Base-by-base conservation (phyloP, 2,888 invertebrate species). In the Diplazon laetatorius region DNA sequence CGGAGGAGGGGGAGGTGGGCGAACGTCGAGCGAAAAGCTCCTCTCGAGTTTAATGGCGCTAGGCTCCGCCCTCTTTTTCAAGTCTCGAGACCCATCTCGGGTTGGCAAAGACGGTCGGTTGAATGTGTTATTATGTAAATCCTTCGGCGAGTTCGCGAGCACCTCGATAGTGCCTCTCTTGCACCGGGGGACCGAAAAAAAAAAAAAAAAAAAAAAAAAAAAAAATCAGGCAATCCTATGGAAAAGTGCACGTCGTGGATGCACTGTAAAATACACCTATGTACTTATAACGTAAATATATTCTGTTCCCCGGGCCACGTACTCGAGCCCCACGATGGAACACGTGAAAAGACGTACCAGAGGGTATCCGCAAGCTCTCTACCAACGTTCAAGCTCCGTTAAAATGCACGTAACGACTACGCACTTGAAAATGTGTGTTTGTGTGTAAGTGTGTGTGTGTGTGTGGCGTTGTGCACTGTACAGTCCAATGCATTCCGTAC, bases 61-160 rank as follows among this genome's bases (percentile, higher is more conserved):
- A 18, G 50, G 10, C 60, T 39, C 25, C 44, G 9, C 55, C 44
- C 20, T 35, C 20, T 35, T 50, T 65, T 14, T 16, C 14, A 12
- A 72, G 66, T 73, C 77, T 59, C 63, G 73, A 48, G 50, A 69
- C 63, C 74, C 74, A 74, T 74, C 74, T 30, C 60, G 70, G 75
- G 74, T 78, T n/a, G 70, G 74, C 62, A 63, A 69, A 74, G 68
- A 48, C 62, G 57, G 73, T 69, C 57, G 60, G 70, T 71, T 48
- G 60, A 71, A 55, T 55, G 48, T 69, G 73, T 74, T 78, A 78
- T 78, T 71, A 74, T 78, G 78, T 57, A 78, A 78, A 78, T 78
- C 60, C 25, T 71, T 52, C 5, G 39, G 63, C 12, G 70, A 71
- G 60, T 60, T 71, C 60, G 16, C 60, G 9, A 60, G 12, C 10